Base-by-base conservation (phyloP, 2,797 vertebrate genomes). In the Aeoliscus strigatus region DNA sequence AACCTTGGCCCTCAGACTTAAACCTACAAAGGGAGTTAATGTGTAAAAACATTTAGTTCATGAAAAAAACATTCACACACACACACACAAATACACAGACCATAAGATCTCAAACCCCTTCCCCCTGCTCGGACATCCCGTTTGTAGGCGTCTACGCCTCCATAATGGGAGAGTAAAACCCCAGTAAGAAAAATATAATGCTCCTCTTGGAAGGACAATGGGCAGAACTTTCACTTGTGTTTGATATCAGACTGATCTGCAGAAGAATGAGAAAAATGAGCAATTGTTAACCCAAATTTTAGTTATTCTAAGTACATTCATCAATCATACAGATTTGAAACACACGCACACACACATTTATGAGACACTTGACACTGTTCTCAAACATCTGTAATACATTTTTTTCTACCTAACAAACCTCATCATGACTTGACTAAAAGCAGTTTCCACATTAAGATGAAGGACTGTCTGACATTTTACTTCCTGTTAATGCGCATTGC, bases 81-180 rank as follows among this genome's bases (percentile, higher is more conserved):
- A 18, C 35, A 51, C 28, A 39, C 17, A 15, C 31, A 52, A 14
- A 40, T 33, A 65, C 23, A 52, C 32, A 66, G 66, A 76, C 68
- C 61, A 68, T 66, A 66, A 71, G 55, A 58, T 83, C 77, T 87
- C 88, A 94, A 88, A 91, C 88, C 91, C 88, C 91, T 90, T 91
- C 90, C 91, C 92, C 89, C 79, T 81, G 25, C 66, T 74, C 52
- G 81, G 75, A 83, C 83, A 92, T 89, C 92, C 83, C 89, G 86
- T 84, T 58, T 69, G 70, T 67, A 45, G 77, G 80, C 29, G 69
- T 63, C 77, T 96, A 96, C 68, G 66, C 51, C 37, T 85, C 88
- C 94, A 97, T 96, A 16, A 28, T 80, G 58, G 63, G 74, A 65
- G 9, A 48, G 13, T 39, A 47, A 57, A 51, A 66, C 59, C 26